Conservation (phyloP, 2,797 vertebrate genomes). For the Podargus strigoides region DNA sequence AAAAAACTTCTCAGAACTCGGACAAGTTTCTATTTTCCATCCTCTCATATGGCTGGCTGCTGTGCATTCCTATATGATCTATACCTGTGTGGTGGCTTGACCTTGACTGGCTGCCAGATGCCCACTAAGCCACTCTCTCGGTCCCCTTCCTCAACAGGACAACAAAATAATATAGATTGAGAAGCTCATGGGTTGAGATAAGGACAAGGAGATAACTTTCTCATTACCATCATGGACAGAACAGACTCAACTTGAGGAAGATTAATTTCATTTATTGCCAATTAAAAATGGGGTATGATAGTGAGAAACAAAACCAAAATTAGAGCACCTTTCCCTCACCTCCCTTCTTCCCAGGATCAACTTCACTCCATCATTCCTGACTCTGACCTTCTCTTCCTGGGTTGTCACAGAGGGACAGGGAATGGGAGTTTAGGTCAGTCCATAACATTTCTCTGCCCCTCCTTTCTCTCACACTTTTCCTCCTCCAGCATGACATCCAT, state of each 20-base stretch:
- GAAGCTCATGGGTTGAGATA: not conserved
- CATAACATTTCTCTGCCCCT: not conserved
- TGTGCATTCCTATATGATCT: not conserved
- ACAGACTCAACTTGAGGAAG: not conserved
- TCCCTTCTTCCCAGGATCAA: not conserved
- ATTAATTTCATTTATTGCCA: not conserved
- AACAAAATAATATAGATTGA: not conserved
- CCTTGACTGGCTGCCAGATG: not conserved
- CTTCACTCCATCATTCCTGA: not conserved
- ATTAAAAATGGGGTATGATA: too few relatives aligned
- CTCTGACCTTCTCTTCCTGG: too few relatives aligned
- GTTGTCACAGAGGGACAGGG: not conserved
- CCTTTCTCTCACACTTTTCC: not conserved
- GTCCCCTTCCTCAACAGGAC: not conserved
- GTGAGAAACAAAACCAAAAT: not conserved
- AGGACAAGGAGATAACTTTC: not conserved
- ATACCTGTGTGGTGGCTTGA: not conserved
- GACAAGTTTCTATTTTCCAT: not conserved
- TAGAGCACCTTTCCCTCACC: not conserved
- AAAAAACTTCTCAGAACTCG: not conserved
- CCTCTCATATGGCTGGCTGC: too few relatives aligned
- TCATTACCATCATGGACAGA: not conserved
- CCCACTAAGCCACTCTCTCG: rapidly evolving
- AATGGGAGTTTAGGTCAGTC: not conserved
- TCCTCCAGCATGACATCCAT: not conserved